These are phyloP conservation scores for Heterochromis multidens DNA, from an alignment of 2,113 vertebrate species.

Conservation along the genomic window DNA sequence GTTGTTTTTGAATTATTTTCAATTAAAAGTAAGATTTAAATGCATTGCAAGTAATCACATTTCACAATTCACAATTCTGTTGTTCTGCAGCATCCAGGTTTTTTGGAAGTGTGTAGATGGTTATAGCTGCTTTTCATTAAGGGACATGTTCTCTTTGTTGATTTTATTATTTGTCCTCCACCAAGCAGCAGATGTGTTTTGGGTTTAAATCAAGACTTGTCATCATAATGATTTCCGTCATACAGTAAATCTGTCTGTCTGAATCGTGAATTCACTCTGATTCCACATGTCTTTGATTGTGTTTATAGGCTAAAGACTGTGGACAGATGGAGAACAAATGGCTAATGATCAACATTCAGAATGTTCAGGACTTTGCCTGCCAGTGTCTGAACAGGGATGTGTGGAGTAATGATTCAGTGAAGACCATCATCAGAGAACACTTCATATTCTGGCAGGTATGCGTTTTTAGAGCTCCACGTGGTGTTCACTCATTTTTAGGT, in stretches of 20 bases:
- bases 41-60: neutral
- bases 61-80: no score
- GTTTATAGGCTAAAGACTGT: slow-evolving; percentile 90
- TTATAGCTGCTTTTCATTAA: no score
- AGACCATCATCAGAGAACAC: slow-evolving; percentile 93
- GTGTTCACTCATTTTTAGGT: neutral
- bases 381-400: slow-evolving; percentile 97
- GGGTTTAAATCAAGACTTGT: neutral
- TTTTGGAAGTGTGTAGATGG: no score
- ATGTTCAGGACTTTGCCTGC: slow-evolving; percentile 97
- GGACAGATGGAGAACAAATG: slow-evolving; percentile 98
- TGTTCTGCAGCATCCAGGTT: no score
- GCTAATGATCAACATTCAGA: slow-evolving; percentile 99
- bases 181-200: neutral
- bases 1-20: neutral
- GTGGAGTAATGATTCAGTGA: slow-evolving; percentile 97
- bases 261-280: neutral
- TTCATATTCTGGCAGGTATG: slow-evolving; percentile 99
- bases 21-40: neutral
- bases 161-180: neutral
- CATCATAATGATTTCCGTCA: neutral
- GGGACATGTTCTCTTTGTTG: neutral
- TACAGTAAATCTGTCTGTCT: neutral
- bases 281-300: neutral
- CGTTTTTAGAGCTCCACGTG: neutral